Conservation (phyloP, 2,888 invertebrate species). For the Furcula furcula region DNA sequence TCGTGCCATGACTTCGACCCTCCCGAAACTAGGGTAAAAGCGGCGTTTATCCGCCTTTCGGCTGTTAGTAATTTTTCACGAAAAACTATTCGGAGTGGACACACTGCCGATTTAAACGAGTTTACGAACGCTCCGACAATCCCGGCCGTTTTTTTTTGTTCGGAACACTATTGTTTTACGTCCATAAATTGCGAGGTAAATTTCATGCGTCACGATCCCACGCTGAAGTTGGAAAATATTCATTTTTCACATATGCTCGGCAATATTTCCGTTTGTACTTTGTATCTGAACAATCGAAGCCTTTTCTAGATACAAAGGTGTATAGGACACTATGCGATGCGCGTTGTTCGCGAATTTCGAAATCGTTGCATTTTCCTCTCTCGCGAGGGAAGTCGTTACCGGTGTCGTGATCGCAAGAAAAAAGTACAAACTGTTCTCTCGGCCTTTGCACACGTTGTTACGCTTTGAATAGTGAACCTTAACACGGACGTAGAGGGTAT, state of each 20-base stretch:
- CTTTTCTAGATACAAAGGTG: constrained; percentile 54
- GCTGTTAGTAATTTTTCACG: constrained; percentile 62
- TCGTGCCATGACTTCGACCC: constrained; percentile 59
- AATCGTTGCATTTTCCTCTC: constrained; percentile 57
- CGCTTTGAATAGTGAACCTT: constrained; percentile 21
- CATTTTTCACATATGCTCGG: constrained; percentile 52
- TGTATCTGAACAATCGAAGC: constrained; percentile 62
- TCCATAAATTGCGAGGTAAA: constrained; percentile 33
- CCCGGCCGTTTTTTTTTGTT: constrained; percentile 22
- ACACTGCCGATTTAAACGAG: constrained; percentile 46
- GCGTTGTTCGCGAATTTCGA: constrained; percentile 48
- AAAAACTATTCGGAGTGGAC: constrained; percentile 45
- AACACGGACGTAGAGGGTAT: constrained; percentile 12
- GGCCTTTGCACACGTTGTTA: constrained; percentile 42
- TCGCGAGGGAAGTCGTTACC: constrained; percentile 65
- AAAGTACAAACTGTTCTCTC: constrained; percentile 46
- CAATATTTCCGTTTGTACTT: constrained; percentile 67
- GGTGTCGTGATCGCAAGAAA: constrained; percentile 50
- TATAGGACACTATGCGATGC: constrained; percentile 37
- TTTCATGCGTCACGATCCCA: constrained; percentile 35
- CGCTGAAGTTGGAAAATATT: constrained; percentile 47
- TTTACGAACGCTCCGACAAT: constrained; percentile 47
- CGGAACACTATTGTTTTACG: constrained; percentile 21
- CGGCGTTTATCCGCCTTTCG: constrained; percentile 49
- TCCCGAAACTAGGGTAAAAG: constrained; percentile 64